phyloP scores from a whole-genome alignment of 2,113 vertebrate genomes.

The Silurus glanis region DNA sequence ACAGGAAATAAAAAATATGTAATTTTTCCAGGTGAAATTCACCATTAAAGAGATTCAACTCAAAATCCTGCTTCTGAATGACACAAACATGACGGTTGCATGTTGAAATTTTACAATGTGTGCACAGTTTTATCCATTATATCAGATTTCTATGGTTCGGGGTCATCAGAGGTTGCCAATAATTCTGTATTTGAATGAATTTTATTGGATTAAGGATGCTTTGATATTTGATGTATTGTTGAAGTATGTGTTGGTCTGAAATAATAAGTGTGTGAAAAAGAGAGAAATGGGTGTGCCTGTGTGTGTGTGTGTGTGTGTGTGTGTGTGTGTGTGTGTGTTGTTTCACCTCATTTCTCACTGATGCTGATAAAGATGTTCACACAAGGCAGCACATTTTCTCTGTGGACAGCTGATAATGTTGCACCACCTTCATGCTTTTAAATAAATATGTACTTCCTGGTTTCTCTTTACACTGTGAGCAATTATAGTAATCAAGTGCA shows the following conservation, averaged over 20 bases:
- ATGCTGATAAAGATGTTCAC: conserved; percentile 1
- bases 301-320: not conserved
- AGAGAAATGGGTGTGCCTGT: not conserved
- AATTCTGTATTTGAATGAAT: not conserved
- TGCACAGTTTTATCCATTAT: not conserved
- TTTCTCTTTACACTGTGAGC: not conserved
- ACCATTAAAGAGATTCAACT: not conserved
- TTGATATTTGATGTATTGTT: not conserved
- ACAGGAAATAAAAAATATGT: not conserved
- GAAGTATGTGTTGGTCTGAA: not conserved
- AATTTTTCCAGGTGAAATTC: not conserved
- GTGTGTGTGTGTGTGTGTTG: not conserved
- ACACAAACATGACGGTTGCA: not conserved
- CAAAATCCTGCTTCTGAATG: not conserved
- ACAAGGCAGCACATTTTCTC: not conserved
- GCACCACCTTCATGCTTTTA: not conserved
- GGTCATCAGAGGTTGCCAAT: not conserved
- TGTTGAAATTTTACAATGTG: not conserved
- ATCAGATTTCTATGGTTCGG: not conserved
- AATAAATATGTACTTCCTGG: not conserved
- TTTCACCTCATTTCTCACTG: not conserved
- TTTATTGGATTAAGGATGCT: not conserved
- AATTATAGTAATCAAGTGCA: not conserved
- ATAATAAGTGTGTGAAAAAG: too few species aligned
- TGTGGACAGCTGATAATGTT: not conserved